Base-by-base conservation (phyloP, 2,113 vertebrate species). In the Setophaga coronata region DNA sequence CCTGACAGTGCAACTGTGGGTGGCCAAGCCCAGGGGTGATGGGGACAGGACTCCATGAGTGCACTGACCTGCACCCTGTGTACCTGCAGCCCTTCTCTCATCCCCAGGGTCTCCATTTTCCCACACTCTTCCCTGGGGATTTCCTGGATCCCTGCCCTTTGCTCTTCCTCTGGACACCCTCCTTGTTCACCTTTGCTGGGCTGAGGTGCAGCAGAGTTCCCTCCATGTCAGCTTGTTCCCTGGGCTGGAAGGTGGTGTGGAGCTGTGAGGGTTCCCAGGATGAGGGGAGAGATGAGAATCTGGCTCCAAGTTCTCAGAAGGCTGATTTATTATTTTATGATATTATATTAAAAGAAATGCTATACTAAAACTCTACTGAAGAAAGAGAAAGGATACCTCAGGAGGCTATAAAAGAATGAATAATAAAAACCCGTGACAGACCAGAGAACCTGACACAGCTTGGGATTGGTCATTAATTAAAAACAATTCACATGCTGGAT, bases 121-220 rank as follows among this genome's bases (percentile, higher is more conserved):
- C 67, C 15, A 24, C 31, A 7, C 43, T 53, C 5, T n/a, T 85
- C 21, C n/a, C 54, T 10, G 28, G 34, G 31, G 33, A 60, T 65
- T 33, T 29, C 60, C 56, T 65, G 1, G 0, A 5, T 69, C 31
- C 64, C 17, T 21, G 28, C 57, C 40, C 51, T 42, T 33, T 18
- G 43, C 23, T 23, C 54, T 73, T 72, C 24, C 33, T 45, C 34
- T 67, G 64, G 23, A 14, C 9, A 9, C 26, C 15, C 43, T 76
- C 25, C 21, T 53, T 1, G 0, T 31, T 48, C 0, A 0, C 53
- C 26, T 47, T 51, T 24, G 23, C 74, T 25, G 36, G 34, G 54
- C 72, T 57, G 79, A 47, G 54, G 21, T 24, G 34, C 57, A 50
- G 38, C 7, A 29, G 74, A 8, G 15, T 34, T n/a, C 42, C 17